These are phyloP conservation scores for Drosophila quadrilineata DNA, from an alignment of 1,140 invertebrate genomes.

Conservation along the genomic window DNA sequence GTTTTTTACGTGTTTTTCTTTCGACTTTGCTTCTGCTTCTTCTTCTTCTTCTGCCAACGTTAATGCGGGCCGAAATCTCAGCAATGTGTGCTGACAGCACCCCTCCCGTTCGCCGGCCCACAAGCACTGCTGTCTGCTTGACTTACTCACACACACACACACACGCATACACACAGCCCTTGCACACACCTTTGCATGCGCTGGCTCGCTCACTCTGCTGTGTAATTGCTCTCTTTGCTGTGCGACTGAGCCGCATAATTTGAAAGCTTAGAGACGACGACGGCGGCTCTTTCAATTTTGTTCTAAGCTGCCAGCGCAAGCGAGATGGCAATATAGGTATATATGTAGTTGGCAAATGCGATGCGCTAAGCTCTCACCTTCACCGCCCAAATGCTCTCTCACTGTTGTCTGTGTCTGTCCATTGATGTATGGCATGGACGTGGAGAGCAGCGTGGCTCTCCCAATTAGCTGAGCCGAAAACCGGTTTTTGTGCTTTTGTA, in stretches of 20 bases:
- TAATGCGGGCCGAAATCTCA: slow-evolving; percentile 70
- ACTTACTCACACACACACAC: slow-evolving; percentile 2
- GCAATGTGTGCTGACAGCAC: slow-evolving; percentile 19
- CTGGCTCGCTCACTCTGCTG: background rate
- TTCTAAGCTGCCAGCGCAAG: slow-evolving; percentile 54
- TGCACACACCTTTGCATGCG: background rate
- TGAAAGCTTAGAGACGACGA: slow-evolving; percentile 55
- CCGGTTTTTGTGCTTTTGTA: slow-evolving; percentile 34
- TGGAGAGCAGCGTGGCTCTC: no score
- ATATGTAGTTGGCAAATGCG: background rate
- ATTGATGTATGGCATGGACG: no score
- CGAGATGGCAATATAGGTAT: slow-evolving; percentile 11
- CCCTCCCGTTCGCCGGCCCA: background rate
- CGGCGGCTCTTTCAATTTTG: slow-evolving; percentile 55
- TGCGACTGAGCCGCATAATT: background rate
- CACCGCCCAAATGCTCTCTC: background rate
- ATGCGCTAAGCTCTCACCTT: background rate
- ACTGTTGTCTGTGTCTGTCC: background rate
- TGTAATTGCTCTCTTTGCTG: background rate
- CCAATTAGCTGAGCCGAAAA: no score
- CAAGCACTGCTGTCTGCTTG: background rate
- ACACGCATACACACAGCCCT: background rate
- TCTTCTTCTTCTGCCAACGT: slow-evolving; percentile 16
- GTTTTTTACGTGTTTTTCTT: slow-evolving; percentile 50
- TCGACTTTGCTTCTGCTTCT: background rate